phyloP scores from a whole-genome alignment of 1,140 invertebrate species.

The Berghia stephanieae region DNA sequence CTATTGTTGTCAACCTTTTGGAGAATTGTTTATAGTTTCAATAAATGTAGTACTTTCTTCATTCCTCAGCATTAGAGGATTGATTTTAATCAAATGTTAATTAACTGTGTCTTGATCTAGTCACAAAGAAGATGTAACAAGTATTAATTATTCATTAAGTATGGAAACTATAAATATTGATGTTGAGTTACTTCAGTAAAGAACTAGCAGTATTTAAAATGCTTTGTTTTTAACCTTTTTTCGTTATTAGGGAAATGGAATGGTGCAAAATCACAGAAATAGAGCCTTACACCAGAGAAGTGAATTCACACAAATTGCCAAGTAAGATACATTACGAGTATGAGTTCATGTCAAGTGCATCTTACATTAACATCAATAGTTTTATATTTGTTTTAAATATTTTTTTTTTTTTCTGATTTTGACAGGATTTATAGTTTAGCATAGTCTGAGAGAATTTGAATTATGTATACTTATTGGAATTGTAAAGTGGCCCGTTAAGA shows the following conservation, averaged over 20 bases:
- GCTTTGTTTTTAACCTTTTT: neutral
- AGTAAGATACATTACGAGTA: conserved; percentile 67
- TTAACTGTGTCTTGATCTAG: neutral
- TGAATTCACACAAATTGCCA: conserved; percentile 93
- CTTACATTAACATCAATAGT: too few species aligned
- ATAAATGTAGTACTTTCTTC: too few species aligned
- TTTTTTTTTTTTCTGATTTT: too few species aligned
- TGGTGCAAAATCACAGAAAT: conserved; percentile 72
- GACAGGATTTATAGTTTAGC: too few species aligned
- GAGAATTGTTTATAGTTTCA: neutral
- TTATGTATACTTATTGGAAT: too few species aligned
- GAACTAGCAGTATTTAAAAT: neutral
- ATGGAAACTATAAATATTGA: neutral
- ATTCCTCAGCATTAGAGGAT: conserved; percentile 59
- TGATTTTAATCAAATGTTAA: neutral
- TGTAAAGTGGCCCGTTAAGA: too few species aligned
- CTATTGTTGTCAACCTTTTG: neutral
- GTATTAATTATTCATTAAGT: neutral
- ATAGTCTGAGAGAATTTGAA: too few species aligned
- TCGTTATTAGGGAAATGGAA: conserved; percentile 67
- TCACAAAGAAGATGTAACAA: neutral
- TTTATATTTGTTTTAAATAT: too few species aligned
- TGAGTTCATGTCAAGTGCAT: too few species aligned
- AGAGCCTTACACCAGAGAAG: conserved; percentile 81
- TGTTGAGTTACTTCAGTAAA: neutral